Percentiles rank a stretch among this genome's conserved stretches.
Conservation (phyloP, 1,140 invertebrate genomes). For the Hyphantria cunea region DNA sequence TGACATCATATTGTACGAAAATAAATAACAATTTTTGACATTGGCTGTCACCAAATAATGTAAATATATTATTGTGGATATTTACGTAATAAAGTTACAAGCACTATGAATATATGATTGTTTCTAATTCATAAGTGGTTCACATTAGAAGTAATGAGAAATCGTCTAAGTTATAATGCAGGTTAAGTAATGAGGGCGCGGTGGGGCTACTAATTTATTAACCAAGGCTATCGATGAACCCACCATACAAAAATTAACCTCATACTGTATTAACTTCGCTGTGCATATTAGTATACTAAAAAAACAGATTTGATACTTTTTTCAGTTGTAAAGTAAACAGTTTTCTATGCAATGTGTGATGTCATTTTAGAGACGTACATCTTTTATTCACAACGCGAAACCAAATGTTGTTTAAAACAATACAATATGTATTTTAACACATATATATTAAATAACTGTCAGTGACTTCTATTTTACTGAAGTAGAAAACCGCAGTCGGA, state of each 20-base stretch:
- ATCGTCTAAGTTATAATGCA: constrained; percentile 32
- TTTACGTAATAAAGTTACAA: background rate
- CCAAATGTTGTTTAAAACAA: no score
- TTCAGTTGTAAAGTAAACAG: background rate
- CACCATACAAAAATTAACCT: constrained; percentile 76
- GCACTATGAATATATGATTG: constrained; percentile 10
- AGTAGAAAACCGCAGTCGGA: no score
- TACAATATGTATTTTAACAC: no score
- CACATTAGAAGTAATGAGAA: constrained; percentile 39
- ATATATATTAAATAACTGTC: no score
- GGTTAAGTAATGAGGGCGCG: constrained; percentile 48
- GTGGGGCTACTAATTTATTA: constrained; percentile 77
- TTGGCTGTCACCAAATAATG: no score
- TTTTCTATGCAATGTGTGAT: no score
- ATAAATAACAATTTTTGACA: no score
- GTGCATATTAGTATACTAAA: constrained; percentile 53
- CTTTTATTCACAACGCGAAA: no score
- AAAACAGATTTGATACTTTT: constrained; percentile 41
- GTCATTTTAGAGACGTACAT: no score
- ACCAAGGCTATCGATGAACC: constrained; percentile 61
- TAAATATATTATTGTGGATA: no score
- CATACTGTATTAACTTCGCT: constrained; percentile 58
- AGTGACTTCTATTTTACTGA: no score
- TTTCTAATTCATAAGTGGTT: constrained; percentile 30
- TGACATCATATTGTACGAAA: no score